Evolutionary conservation across 2,888 invertebrate genomes (phyloP).

Genomic region (Leptopilina myrica): DNA sequence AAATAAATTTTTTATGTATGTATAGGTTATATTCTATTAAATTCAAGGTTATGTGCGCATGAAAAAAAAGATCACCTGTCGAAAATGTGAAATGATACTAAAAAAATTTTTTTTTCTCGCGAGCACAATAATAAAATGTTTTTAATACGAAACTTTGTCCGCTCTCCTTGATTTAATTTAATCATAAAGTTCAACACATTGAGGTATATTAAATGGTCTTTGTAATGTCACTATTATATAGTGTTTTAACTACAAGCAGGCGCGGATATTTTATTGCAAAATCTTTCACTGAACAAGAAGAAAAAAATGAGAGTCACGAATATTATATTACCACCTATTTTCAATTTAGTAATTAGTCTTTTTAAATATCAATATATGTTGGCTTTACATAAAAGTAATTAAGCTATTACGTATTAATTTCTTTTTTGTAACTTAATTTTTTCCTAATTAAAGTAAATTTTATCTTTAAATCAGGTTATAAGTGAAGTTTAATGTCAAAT

Average conservation of each 20-base stretch:
- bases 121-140: background rate
- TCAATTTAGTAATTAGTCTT: no score
- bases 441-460: no score
- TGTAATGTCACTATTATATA: background rate
- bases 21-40: background rate
- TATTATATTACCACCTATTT: background rate
- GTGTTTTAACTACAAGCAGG: background rate
- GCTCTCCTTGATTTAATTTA: slow-evolving; percentile 24
- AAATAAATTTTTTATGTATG: no score
- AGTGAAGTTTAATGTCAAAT: no score
- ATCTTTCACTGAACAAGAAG: background rate
- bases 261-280: background rate
- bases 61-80: background rate
- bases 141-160: background rate
- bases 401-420: no score
- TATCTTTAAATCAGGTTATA: no score
- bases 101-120: background rate
- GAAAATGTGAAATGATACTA: background rate
- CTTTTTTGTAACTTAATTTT: no score
- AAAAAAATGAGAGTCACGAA: background rate
- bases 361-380: no score
- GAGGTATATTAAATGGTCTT: slow-evolving; percentile 7
- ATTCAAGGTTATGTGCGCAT: background rate
- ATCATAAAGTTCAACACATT: slow-evolving; percentile 14
- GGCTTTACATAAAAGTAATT: no score